Evolutionary conservation across 2,888 invertebrate species (phyloP).

Genomic region (Ophioninae sp.): DNA sequence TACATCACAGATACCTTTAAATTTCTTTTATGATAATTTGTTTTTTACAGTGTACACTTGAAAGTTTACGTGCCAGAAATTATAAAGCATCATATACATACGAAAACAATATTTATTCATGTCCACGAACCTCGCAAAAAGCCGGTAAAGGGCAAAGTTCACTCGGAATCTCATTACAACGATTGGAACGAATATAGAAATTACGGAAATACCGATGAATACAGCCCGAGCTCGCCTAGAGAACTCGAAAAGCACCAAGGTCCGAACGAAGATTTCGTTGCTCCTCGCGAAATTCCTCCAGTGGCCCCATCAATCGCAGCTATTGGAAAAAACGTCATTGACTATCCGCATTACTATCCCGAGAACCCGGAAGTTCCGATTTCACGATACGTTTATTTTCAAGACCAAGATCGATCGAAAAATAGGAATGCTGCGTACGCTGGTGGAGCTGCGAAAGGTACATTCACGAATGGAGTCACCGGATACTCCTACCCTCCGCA

Average conservation of each 20-base stretch:
- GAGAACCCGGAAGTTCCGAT: conserved; percentile 62
- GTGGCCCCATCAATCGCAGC: not conserved
- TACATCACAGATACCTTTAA: too few species aligned
- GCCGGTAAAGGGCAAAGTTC: conserved; percentile 71
- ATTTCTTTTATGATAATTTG: not conserved
- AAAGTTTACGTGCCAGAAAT: conserved; percentile 84
- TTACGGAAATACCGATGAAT: conserved; percentile 78
- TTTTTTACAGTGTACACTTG: conserved; percentile 82
- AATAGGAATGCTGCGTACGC: not conserved
- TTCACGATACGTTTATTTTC: conserved; percentile 54
- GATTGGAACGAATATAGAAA: conserved; percentile 76
- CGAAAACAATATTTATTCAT: conserved; percentile 84
- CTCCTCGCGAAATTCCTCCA: conserved; percentile 41
- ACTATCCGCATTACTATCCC: conserved; percentile 54
- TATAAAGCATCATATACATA: conserved; percentile 84
- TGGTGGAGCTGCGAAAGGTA: not conserved
- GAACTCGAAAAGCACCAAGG: conserved; percentile 15
- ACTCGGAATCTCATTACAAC: conserved; percentile 81
- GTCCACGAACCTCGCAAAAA: conserved; percentile 77
- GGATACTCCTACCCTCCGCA: conserved; percentile 68
- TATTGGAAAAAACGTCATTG: not conserved
- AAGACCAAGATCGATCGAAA: conserved; percentile 17
- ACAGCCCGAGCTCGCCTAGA: not conserved
- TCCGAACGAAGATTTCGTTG: conserved; percentile 39
- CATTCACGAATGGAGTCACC: conserved; percentile 52